Evolutionary conservation across 2,797 vertebrate species (phyloP), one percentile per base, ranked within the genome.

Genomic region (Sylvia borin): DNA sequence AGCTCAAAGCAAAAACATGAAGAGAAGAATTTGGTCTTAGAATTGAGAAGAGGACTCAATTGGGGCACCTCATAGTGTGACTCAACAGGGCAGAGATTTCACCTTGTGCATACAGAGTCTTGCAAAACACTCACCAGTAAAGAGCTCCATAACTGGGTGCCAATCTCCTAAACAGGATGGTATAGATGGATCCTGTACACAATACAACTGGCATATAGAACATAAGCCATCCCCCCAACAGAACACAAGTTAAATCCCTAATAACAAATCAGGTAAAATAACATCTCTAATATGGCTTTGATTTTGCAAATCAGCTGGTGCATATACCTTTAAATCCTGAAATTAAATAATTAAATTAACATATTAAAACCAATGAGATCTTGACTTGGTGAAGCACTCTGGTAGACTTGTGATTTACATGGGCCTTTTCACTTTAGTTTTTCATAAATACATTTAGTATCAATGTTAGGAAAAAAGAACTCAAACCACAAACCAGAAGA

Each of bases 1-100:
- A 73, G 16, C 51, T 79, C 31, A 61, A 65, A 88, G 27, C 10
- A 27, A 79, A 93, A 86, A 38, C 2, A 6, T 14, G 65, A 72
- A 73, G 48, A 43, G 20, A 34, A 47, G 29, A 80, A 77, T 73
- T 29, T 36, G 11, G 12, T 77, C 12, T 48, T 21, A n/a, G 20
- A 70, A 62, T 2, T 43, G 16, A 71, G 61, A 64, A 51, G 4
- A 27, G 7, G 7, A 55, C 16, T 76, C 36, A 11, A 0, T 0
- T 54, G 13, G 15, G 6, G 7, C 38, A 31, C 27, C 82, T 79
- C 5, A 40, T 10, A 48, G 9, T 1, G 9, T 17, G 24, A 51
- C 11, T 54, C 25, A 75, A 20, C 15, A 50, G 14, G 38, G 51
- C 15, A 50, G 70, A 91, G 13, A 36, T 55, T 85, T 76, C 11